Conservation (phyloP, 2,113 vertebrate genomes). For the Leucoraja erinaceus region DNA sequence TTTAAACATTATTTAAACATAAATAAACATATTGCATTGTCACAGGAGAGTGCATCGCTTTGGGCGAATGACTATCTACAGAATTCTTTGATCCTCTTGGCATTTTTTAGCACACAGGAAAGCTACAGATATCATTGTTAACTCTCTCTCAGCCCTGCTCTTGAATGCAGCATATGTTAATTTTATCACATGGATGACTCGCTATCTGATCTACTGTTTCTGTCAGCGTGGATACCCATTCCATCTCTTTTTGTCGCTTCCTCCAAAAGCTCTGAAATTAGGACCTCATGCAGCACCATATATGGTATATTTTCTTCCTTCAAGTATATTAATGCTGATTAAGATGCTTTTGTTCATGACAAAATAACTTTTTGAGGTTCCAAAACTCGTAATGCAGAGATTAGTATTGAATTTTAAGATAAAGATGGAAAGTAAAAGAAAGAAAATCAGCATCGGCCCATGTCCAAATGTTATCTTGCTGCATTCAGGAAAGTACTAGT, state of each 20-base stretch:
- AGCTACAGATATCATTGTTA: neutral
- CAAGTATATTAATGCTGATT: neutral
- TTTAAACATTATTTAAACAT: too few relatives aligned
- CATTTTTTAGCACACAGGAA: neutral
- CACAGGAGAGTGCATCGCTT: neutral
- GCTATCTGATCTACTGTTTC: neutral
- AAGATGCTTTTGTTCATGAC: neutral
- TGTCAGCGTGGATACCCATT: neutral
- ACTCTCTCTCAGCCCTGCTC: neutral
- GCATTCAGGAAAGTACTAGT: too few relatives aligned
- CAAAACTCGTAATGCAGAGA: neutral
- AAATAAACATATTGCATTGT: too few relatives aligned
- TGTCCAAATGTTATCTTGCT: too few relatives aligned
- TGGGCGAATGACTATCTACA: neutral
- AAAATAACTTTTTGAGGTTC: neutral
- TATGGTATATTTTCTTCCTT: neutral
- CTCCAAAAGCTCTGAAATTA: neutral
- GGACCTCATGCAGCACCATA: neutral
- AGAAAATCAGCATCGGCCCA: too few relatives aligned
- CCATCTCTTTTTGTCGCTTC: neutral
- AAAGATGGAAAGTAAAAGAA: neutral
- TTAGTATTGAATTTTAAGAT: neutral
- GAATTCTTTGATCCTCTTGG: neutral
- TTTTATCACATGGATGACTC: neutral
- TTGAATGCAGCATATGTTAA: neutral